Conservation (phyloP, 2,113 vertebrate species). For the Silurus glanis region DNA sequence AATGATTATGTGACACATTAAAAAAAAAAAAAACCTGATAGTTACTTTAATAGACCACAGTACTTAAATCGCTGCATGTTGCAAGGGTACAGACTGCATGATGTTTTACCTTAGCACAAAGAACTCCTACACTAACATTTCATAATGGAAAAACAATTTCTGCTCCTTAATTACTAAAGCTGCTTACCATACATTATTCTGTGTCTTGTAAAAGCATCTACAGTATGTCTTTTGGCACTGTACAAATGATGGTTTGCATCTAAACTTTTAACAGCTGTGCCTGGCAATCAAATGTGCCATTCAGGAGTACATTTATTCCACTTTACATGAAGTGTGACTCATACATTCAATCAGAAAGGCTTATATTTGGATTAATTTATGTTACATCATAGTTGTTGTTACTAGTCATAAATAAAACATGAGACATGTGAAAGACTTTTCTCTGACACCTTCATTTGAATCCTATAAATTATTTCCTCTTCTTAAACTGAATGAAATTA, state of each 20-base stretch:
- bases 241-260: neutral
- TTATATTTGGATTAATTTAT: neutral
- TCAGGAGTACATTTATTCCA: neutral
- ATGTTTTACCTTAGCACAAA: constrained; percentile 24
- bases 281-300: neutral
- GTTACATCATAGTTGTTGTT: neutral
- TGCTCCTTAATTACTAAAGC: constrained; percentile 42
- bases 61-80: constrained; percentile 27
- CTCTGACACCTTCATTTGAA: neutral
- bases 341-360: neutral
- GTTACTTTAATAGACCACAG: constrained; percentile 33
- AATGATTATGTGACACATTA: constrained; percentile 28
- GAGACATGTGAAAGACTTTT: neutral
- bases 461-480: neutral
- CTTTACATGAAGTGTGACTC: constrained; percentile 4
- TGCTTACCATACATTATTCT: constrained; percentile 40
- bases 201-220: constrained; percentile 23
- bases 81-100: constrained; percentile 14
- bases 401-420: neutral
- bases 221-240: constrained; percentile 34
- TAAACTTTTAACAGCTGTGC: constrained; percentile 17
- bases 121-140: constrained; percentile 46
- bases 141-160: constrained; percentile 13
- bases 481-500: neutral
- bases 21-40: neutral